phyloP scores from a whole-genome alignment of 2,888 invertebrate genomes.

The Strigamia crassipes region DNA sequence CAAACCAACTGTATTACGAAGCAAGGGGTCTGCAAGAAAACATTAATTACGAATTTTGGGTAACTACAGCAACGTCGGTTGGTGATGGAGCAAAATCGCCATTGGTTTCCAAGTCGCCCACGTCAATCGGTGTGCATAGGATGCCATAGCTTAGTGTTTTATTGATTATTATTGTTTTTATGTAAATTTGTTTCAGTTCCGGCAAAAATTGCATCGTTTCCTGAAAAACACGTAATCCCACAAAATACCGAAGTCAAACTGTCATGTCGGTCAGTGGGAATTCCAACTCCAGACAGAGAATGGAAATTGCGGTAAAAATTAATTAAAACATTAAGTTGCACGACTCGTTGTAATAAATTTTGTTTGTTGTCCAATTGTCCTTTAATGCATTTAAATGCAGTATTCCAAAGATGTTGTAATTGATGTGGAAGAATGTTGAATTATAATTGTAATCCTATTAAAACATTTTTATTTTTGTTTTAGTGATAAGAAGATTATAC shows the following conservation, averaged over 20 bases:
- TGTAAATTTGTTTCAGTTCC: slow-evolving; percentile 68
- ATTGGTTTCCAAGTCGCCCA: slow-evolving; percentile 75
- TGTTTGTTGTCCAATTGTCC: no score
- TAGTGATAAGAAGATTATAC: slow-evolving; percentile 47
- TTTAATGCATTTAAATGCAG: not conserved
- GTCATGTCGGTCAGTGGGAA: slow-evolving; percentile 91
- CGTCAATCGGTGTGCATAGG: slow-evolving; percentile 64
- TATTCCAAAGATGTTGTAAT: not conserved
- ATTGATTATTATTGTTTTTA: not conserved
- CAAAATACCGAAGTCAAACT: slow-evolving; percentile 93
- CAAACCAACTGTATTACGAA: slow-evolving; percentile 48
- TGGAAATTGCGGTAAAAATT: slow-evolving; percentile 64
- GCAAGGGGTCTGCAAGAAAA: slow-evolving; percentile 49
- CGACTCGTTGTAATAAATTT: no score
- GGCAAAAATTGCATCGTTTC: slow-evolving; percentile 93
- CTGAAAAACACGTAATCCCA: slow-evolving; percentile 79
- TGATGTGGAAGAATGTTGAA: not conserved
- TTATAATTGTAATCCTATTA: not conserved
- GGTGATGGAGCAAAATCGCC: slow-evolving; percentile 83
- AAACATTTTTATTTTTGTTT: not conserved
- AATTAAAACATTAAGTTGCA: not conserved
- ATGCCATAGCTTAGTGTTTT: not conserved
- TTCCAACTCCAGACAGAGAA: slow-evolving; percentile 84
- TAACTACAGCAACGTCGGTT: slow-evolving; percentile 79
- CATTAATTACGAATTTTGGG: slow-evolving; percentile 64